Evolutionary conservation across 2,797 vertebrate genomes (phyloP), one percentile per base, ranked within the genome.

Genomic region (Acrossocheilus wenchowensis): DNA sequence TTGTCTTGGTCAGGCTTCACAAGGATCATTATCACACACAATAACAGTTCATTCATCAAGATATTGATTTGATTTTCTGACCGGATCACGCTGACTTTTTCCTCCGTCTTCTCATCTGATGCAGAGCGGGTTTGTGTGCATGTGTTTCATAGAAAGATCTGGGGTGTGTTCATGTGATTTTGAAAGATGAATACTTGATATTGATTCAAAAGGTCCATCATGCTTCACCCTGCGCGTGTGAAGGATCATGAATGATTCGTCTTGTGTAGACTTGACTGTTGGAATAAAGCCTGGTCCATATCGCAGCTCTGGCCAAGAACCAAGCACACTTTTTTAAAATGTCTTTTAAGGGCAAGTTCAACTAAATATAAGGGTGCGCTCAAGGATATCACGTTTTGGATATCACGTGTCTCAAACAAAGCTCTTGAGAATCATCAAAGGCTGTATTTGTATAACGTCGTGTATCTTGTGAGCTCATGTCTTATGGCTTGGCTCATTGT

Each of bases 201-300:
- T 11, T 30, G 80, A 71, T 54, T 36, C 30, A 69, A 69, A 52
- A 68, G n/a, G 12, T 11, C 12, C 19, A n/a, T 82, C 34, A 43
- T 82, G 45, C 66, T 54, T 41, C 9, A 4, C 64, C 5, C 21
- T 39, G 30, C 21, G 15, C 11, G 7, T 82, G 10, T 26, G 48
- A n/a, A 62, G 54, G 15, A 43, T 62, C 39, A 4, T 26, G 48
- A 79, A 79, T n/a, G 9, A 30, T 64, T 26, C 0, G 15, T 80
- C 39, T 64, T 62, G 78, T 80, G 78, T 17, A 45, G 57, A 80
- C 78, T 80, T 80, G 78, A 79, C 15, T 64, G 9, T 6, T 62
- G 43, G n/a, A 48, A 21, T 34, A 19, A 82, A 72, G 39, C 41
- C 57, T 64, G 36, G n/a, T 30, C 34, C 66, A 39, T 69, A 39